These are phyloP conservation scores for Meriones unguiculatus DNA, from an alignment of 2,113 vertebrate species.

Conservation along the genomic window DNA sequence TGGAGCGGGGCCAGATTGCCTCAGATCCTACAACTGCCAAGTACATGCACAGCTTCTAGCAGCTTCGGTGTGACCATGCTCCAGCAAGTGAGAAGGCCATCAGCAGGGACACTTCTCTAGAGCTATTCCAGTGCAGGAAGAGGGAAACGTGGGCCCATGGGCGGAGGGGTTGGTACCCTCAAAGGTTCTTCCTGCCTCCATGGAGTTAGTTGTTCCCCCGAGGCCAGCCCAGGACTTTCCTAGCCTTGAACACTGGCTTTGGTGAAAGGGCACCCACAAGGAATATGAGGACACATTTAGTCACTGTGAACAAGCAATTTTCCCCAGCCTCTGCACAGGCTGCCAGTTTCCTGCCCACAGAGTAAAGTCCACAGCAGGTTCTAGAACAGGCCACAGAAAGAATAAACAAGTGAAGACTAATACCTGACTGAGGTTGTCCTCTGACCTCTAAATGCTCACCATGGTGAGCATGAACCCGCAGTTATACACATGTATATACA, in stretches of 20 bases:
- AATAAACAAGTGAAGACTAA: neutral
- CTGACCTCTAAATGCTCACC: neutral
- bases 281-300: neutral
- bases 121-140: rapidly evolving
- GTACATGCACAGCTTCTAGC: rapidly evolving
- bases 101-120: rapidly evolving
- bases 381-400: neutral
- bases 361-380: neutral
- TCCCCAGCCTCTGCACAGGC: neutral
- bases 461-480: neutral
- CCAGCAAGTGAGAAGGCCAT: neutral
- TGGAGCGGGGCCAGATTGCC: neutral
- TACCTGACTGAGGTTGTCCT: neutral
- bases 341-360: neutral
- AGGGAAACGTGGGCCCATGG: rapidly evolving
- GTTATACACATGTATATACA: neutral
- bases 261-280: neutral
- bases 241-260: neutral
- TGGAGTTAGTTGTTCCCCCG: too few species aligned
- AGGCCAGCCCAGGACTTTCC: neutral
- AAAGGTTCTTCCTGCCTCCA: neutral
- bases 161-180: rapidly evolving
- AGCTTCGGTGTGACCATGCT: neutral
- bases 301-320: conserved; percentile 27
- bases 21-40: neutral